Conservation (phyloP, 2,888 invertebrate genomes). For the Drosophila seclusa region DNA sequence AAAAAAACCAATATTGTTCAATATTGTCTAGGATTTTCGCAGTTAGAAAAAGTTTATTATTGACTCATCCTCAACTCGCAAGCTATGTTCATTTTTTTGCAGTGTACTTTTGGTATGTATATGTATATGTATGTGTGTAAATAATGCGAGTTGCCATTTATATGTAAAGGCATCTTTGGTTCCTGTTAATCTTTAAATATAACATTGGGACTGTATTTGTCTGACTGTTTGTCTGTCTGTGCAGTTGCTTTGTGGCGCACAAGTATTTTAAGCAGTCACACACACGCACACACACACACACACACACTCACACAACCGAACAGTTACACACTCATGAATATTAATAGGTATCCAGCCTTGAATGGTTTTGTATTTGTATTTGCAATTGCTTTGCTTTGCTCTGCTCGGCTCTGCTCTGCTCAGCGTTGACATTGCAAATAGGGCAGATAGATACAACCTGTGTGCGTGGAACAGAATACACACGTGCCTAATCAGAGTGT, state of each 20-base stretch:
- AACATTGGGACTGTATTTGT: slow-evolving; percentile 21
- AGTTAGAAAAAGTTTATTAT: not conserved
- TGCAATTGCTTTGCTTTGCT: slow-evolving; percentile 68
- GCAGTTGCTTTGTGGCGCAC: slow-evolving; percentile 27
- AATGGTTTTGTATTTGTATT: slow-evolving; percentile 57
- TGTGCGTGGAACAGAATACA: slow-evolving; percentile 26
- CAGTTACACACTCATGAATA: slow-evolving; percentile 67
- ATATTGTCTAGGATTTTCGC: not conserved
- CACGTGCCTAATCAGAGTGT: slow-evolving; percentile 78
- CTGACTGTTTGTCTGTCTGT: slow-evolving; percentile 1
- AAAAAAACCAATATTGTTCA: not conserved
- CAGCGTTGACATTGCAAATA: slow-evolving; percentile 70
- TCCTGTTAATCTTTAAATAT: slow-evolving; percentile 64
- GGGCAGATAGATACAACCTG: slow-evolving; percentile 25
- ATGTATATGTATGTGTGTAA: slow-evolving; percentile 6
- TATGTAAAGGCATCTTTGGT: slow-evolving; percentile 32
- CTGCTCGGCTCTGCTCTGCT: slow-evolving; percentile 6
- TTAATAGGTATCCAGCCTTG: slow-evolving; percentile 53
- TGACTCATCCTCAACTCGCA: not conserved
- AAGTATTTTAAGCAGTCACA: slow-evolving; percentile 68
- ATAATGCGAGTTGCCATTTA: slow-evolving; percentile 2
- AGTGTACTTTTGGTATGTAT: not conserved
- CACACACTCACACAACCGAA: slow-evolving; percentile 3
- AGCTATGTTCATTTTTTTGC: not conserved
- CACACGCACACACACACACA: slow-evolving; percentile 10